Base-by-base conservation (phyloP, 2,113 vertebrate genomes). In the Scartelaos histophorus region DNA sequence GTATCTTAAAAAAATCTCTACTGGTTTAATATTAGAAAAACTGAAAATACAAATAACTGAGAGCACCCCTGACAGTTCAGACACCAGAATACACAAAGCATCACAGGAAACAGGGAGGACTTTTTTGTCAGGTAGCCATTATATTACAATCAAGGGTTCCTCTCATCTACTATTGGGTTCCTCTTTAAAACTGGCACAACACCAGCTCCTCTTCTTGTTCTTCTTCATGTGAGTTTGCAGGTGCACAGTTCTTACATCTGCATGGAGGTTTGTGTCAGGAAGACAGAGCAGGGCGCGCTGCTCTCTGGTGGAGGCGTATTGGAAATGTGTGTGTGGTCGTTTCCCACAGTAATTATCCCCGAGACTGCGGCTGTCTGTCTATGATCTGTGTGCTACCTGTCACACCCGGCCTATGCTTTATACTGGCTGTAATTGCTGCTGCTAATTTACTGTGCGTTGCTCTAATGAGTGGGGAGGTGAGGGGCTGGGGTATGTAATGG, bases 401-500 rank as follows among this genome's bases (percentile, higher is more conserved):
- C 90, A 88, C 79, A 80, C 80, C 78, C 80, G 80, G 90, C 87
- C 82, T 69, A 57, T 87, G 90, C 92, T 93, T 92, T 90, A 91
- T 93, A 87, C 85, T 91, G 91, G 83, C 89, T 91, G 88, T 93
- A 94, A 94, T 94, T 94, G 92, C 90, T 77, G 83, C 87, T 77
- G 85, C 89, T 94, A 94, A 94, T 94, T 94, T 91, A 90, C 91
- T 83, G 89, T 89, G 90, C 87, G 91, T 88, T 81, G 85, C 84
- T 85, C 91, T 94, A 94, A 94, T 93, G 92, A 94, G 92, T 80
- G 83, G 85, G 89, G 90, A 94, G 91, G 90, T 92, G 91, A 91
- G 88, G 87, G 88, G 89, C 88, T 90, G 89, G 83, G 88, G 83
- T 89, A 85, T 85, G 90, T 94, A 94, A 94, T 94, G 93, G 93